Base-by-base conservation (phyloP, 2,113 vertebrate genomes). In the Aspidoscelis tigris region DNA sequence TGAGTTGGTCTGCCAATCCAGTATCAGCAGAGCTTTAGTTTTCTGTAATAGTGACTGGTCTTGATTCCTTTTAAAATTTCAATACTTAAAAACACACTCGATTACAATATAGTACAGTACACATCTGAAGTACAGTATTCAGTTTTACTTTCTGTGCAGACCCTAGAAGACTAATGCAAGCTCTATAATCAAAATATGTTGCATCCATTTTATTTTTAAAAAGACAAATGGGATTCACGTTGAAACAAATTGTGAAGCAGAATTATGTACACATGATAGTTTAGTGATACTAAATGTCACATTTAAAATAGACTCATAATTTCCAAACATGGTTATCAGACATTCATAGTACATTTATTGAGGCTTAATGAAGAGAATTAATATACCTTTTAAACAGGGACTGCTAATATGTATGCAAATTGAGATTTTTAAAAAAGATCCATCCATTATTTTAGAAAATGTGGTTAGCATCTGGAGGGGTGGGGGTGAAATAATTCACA, bases 341-440 rank as follows among this genome's bases (percentile, higher is more conserved):
- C 91, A 89, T 93, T 84, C 90, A 82, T 90, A 87, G 87, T 61
- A 88, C 89, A 84, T 92, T 89, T 86, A 83, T 84, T 81, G 86
- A 86, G 83, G 88, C 78, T 89, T 94, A 92, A 94, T 95, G 91
- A 95, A 93, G 86, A 94, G 91, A 94, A 93, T 93, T 95, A 94
- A 95, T 92, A 90, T 92, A 92, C 93, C 89, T 93, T 93, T 92
- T 94, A 94, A 93, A 94, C 85, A 87, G 77, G 81, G 87, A 89
- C 77, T 61, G 58, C 58, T 90, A 94, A 93, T 94, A 93, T 94
- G 93, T 92, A 94, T 93, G 93, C 84, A 94, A 95, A 95, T 95
- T 80, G 92, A 91, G 85, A 90, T 71, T 80, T 53, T 70, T 89
- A 39, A 55, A 88, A 87, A 85, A 86, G 87, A 92, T 92, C 82